Evolutionary conservation across 2,888 invertebrate species (phyloP), one percentile per base, ranked within the genome.

Genomic region (Norana najaformis): DNA sequence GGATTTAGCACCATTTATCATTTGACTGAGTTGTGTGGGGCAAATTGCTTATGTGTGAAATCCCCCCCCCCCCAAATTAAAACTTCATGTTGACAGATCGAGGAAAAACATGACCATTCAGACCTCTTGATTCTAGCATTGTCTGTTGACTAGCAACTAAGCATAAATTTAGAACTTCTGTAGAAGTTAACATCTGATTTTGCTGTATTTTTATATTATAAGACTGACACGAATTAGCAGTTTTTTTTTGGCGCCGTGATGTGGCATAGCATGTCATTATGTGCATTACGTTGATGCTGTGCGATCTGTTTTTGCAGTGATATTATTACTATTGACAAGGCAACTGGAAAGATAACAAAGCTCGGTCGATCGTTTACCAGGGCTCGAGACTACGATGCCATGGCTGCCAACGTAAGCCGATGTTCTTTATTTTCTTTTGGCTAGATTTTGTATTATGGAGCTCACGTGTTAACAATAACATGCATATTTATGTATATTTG

Each of bases 281-380:
- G 53, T 53, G 53, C 53, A 1, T 6, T 53, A 30, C 30, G 30
- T 4, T n/a, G 41, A 11, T 69, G 69, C n/a, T 69, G 69, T 69
- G 30, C n/a, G 13, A 69, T n/a, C 69, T 69, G n/a, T 36, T 89
- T 30, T 92, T 93, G 36, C 92, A 95, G 99, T 1, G 99, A 99
- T 95, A 98, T 99, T 0, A 97, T 99, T 35, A 99, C 98, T 14
- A 99, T 99, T 93, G 99, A 99, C 95, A 99, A 99, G 95, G 98
- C 99, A 0, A 99, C 99, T 0, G 99, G 99, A 14, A 98, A 97
- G 94, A 97, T 98, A 36, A 97, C 97, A 92, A 97, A 96, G 93
- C 95, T 99, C 35, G 99, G 99, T 0, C 96, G 99, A 41, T 98
- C 99, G 37, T 99, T 99, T 94, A 98, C 99, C 0, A 96, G 99